Evolutionary conservation across 2,797 vertebrate species (phyloP), one percentile per base, ranked within the genome.

Genomic region (Anguilla pacifica): DNA sequence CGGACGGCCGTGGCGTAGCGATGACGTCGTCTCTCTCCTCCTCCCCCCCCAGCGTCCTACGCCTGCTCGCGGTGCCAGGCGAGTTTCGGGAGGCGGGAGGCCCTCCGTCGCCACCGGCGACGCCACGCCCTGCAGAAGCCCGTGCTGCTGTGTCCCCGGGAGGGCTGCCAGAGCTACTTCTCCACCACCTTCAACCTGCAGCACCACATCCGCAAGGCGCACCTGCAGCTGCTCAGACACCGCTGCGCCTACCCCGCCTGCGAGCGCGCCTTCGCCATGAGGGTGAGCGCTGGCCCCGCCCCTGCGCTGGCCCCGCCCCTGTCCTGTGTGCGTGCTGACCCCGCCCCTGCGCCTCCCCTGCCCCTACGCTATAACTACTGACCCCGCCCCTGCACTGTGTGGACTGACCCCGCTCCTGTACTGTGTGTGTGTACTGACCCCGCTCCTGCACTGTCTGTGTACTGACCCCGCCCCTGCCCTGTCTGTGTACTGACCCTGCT

Each of bases 151-250:
- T 97, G 97, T 85, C 97, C 97, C 10, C 93, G 91, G 0, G 86
- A 94, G 0, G 92, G 95, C 90, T 97, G 97, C 91, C 90, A 94
- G 91, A 93, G 95, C 0, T 96, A 95, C 64, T 97, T 97, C 91
- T 95, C 95, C 35, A 96, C 96, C 0, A 95, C 96, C 89, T 97
- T 97, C 86, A 97, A 97, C 92, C 91, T 97, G 92, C 95, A 97
- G 91, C 96, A 97, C 91, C 97, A 97, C 92, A 96, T 97, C 88
- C 94, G 94, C 85, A 97, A 96, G 91, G 93, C 94, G 49, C 97
- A 97, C 88, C 95, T 97, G 2, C 86, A 96, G 86, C 94, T 97
- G 59, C 90, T 97, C 15, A 95, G 95, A 19, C 94, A 95, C 90
- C 88, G 3, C 59, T 97, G 96, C 89, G 91, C 93, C 86, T 96